Evolutionary conservation across 2,888 invertebrate species (phyloP).

Genomic region (Melanostoma scalare): DNA sequence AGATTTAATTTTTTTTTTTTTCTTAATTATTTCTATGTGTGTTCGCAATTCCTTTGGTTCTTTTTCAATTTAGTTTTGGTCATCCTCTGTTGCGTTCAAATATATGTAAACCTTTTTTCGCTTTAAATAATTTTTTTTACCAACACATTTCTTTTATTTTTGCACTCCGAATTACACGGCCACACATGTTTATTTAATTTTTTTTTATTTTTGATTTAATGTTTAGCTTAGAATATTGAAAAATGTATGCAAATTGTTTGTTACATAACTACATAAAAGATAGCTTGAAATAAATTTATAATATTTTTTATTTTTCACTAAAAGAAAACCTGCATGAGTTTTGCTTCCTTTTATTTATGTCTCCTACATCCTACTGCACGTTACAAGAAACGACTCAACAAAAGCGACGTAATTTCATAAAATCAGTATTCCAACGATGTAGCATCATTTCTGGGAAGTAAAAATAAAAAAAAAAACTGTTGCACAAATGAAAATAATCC

Average conservation of each 20-base stretch:
- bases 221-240: slow-evolving; percentile 27
- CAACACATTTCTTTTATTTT: slow-evolving; percentile 8
- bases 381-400: neutral
- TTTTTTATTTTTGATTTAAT: slow-evolving; percentile 11
- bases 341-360: slow-evolving; percentile 13
- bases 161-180: slow-evolving; percentile 60
- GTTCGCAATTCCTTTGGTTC: slow-evolving; percentile 7
- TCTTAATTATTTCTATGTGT: neutral
- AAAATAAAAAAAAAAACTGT: neutral
- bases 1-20: slow-evolving; percentile 22
- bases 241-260: slow-evolving; percentile 26
- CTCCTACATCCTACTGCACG: neutral
- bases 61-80: slow-evolving; percentile 11
- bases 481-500: slow-evolving; percentile 30
- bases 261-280: slow-evolving; percentile 28
- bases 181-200: slow-evolving; percentile 37
- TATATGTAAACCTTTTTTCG: neutral
- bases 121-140: neutral
- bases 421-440: slow-evolving; percentile 19
- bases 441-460: slow-evolving; percentile 46
- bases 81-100: neutral
- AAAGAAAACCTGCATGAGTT: slow-evolving; percentile 27
- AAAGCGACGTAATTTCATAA: neutral
- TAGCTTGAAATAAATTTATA: slow-evolving; percentile 19
- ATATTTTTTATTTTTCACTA: slow-evolving; percentile 7